Base-by-base conservation (phyloP, 1,140 invertebrate species). In the Platyscapa corneri region DNA sequence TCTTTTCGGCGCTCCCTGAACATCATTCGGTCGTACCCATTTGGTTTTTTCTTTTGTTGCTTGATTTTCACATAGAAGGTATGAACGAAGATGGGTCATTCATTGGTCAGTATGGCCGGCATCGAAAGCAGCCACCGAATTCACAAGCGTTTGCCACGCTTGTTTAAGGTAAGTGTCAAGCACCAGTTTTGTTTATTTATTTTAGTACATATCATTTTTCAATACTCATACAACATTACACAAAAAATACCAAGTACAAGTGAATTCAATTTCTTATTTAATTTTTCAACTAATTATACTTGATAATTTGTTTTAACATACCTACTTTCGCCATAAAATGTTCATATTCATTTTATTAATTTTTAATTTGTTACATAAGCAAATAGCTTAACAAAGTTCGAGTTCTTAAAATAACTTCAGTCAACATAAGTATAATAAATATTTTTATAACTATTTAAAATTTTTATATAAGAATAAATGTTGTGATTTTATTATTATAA, bases 31-130 rank as follows among this genome's bases (percentile, higher is more conserved):
- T 60, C 85, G 81, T 77, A 79, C 56, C 82, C 34, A 70, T 83
- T 86, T 83, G 65, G 87, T 91, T 89, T 82, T 90, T 91, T 89
- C 79, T 90, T 92, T 91, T 88, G 86, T 93, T 89, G 89, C 87
- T 90, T 89, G 86, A 89, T 80, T 90, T 88, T 88, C 87, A 90
- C 88, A 88, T 94, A 96, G 96, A 96, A 94, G 97, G 97, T 93
- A 97, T 99, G 97, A 99, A 98, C 95, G 98, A 99, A 95, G 98
- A 99, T 94, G 98, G 98, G 88, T 99, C 98, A 88, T 99, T 99
- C 95, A 99, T 99, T 94, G 98, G 98, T 89, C 97, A 97, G 93
- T 98, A 98, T 94, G 97, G 97, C 89, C 95, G 96, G 90, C 96
- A 96, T 91, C 95, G 96, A 91, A 94, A 94, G 90, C 94, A 93